Conservation (phyloP, 2,113 vertebrate genomes). For the Pseudopipra pipra region DNA sequence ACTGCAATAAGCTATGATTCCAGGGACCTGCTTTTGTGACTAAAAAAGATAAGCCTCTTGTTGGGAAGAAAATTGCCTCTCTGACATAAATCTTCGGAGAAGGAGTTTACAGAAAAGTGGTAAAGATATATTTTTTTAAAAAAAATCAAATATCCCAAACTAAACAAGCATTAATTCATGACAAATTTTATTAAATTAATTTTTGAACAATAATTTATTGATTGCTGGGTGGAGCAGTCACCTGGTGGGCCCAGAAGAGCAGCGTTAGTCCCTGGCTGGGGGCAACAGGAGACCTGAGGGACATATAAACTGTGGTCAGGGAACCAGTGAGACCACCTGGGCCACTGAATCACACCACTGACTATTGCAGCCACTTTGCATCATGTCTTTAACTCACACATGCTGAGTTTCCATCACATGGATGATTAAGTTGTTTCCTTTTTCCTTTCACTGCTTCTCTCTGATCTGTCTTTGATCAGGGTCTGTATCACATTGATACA, state of each 20-base stretch:
- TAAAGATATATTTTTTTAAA: not conserved
- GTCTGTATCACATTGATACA: not conserved
- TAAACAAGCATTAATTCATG: not conserved
- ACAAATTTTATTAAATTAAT: no score
- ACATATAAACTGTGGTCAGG: not conserved
- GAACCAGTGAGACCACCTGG: not conserved
- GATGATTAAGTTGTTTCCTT: not conserved
- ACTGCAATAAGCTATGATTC: slow-evolving; percentile 40
- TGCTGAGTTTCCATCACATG: not conserved
- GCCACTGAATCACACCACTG: not conserved
- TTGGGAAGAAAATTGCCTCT: slow-evolving; percentile 46
- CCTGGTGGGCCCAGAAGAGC: not conserved
- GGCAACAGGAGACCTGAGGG: not conserved
- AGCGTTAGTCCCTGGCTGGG: accelerated
- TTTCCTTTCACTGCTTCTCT: not conserved
- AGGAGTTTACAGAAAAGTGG: not conserved
- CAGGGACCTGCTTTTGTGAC: slow-evolving; percentile 31
- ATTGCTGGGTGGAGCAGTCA: not conserved
- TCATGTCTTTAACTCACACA: accelerated
- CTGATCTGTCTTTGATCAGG: not conserved
- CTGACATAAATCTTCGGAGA: slow-evolving; percentile 41
- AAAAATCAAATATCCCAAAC: not conserved
- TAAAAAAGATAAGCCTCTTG: slow-evolving; percentile 50
- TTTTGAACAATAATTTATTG: not conserved
- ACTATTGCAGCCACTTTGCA: not conserved